Evolutionary conservation across 53 echinoderm and acorn worm genomes (phyloP).

Genomic region (Echinometra lucunter): DNA sequence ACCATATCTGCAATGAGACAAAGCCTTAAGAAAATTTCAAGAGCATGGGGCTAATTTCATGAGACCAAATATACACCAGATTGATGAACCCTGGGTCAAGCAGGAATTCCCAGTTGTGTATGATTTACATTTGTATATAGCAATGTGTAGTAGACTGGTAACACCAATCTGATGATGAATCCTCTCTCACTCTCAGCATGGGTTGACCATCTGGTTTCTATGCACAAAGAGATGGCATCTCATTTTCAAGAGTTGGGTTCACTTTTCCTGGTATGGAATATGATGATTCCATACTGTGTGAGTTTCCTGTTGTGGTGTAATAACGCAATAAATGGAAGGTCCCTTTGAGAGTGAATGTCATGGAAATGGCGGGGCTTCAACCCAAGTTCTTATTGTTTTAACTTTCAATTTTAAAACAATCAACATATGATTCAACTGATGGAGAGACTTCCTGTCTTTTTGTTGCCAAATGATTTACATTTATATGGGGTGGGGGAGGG

Average conservation of each 20-base stretch:
- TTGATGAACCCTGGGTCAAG: neutral
- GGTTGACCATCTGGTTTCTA: slow-evolving; percentile 6
- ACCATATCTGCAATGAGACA: no score
- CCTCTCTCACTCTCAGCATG: neutral
- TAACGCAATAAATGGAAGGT: neutral
- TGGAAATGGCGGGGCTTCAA: neutral
- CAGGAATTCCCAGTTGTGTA: slow-evolving; percentile 13
- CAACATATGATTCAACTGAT: neutral
- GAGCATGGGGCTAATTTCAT: no score
- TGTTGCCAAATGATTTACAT: neutral
- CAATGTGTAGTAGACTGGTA: neutral
- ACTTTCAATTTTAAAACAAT: neutral
- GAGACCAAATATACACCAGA: no score
- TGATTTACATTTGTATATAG: slow-evolving; percentile 22
- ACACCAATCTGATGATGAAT: neutral
- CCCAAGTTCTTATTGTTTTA: neutral
- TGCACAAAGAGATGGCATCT: slow-evolving; percentile 14
- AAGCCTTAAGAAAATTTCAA: no score
- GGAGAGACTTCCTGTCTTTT: neutral
- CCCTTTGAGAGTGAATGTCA: neutral
- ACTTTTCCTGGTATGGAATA: slow-evolving; percentile 5
- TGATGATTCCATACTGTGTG: neutral
- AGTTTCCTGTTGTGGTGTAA: slow-evolving; percentile 44
- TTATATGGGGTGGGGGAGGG: neutral
- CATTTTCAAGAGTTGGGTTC: neutral